phyloP scores from a whole-genome alignment of 1,140 invertebrate species.

The Aphidius gifuensis region DNA sequence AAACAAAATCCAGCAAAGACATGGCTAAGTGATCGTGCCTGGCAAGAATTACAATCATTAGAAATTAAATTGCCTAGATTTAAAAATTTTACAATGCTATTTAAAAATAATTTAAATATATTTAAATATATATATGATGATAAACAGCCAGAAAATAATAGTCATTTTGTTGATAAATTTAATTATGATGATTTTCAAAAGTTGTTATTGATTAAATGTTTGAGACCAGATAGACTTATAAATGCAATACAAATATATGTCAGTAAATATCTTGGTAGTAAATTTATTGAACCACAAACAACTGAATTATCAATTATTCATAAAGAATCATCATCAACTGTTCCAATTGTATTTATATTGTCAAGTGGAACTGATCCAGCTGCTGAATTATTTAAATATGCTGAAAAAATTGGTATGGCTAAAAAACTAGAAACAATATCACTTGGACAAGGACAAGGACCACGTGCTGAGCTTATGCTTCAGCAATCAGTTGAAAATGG shows the following conservation, averaged over 20 bases:
- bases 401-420: constrained; percentile 60
- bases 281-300: constrained; percentile 67
- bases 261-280: constrained; percentile 58
- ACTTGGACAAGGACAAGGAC: constrained; percentile 71
- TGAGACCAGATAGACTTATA: constrained; percentile 71
- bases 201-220: constrained; percentile 69
- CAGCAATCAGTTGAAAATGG: constrained; percentile 59
- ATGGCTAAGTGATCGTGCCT: constrained; percentile 62
- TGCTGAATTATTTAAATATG: constrained; percentile 61
- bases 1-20: constrained; percentile 58
- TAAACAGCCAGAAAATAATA: constrained; percentile 52
- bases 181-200: constrained; percentile 58
- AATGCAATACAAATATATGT: constrained; percentile 69
- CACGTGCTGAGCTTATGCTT: constrained; percentile 63
- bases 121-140: constrained; percentile 62
- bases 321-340: constrained; percentile 61
- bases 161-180: constrained; percentile 33
- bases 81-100: constrained; percentile 52
- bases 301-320: constrained; percentile 64
- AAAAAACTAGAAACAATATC: constrained; percentile 66
- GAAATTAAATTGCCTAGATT: constrained; percentile 53
- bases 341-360: constrained; percentile 68
- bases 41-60: constrained; percentile 63
- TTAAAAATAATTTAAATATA: constrained; percentile 45
- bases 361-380: constrained; percentile 73